A percentile compares a stretch with the other conserved stretches of the same genome.
These are phyloP conservation scores for Notodonta ziczac DNA, from an alignment of 2,888 invertebrate genomes.

Conservation along the genomic window DNA sequence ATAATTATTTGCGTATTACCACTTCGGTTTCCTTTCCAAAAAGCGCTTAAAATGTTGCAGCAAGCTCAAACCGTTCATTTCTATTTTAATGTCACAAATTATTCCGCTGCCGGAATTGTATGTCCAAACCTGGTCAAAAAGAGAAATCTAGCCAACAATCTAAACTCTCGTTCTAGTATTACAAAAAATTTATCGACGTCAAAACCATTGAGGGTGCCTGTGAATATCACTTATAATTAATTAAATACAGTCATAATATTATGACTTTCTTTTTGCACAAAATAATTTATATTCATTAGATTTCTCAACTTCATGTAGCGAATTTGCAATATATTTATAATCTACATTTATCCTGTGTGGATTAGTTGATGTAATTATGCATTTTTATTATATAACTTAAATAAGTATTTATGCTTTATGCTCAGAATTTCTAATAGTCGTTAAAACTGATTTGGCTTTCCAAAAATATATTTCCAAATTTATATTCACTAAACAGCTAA, in stretches of 20 bases:
- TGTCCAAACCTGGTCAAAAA: slow-evolving; percentile 16
- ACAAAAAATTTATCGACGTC: slow-evolving; percentile 19
- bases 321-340: slow-evolving; percentile 16
- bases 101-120: not conserved
- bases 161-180: slow-evolving; percentile 24
- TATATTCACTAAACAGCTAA: not conserved
- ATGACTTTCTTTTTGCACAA: slow-evolving; percentile 26
- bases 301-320: slow-evolving; percentile 13
- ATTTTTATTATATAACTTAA: slow-evolving; percentile 3
- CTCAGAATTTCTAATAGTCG: too few species aligned
- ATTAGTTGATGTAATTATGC: too few species aligned
- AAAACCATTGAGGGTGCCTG: slow-evolving; percentile 13
- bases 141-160: slow-evolving; percentile 30
- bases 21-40: not conserved
- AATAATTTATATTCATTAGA: slow-evolving; percentile 15
- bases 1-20: not conserved
- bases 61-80: not conserved
- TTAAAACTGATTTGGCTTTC: too few species aligned
- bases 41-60: too few species aligned
- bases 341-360: slow-evolving; percentile 1
- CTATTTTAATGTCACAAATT: not conserved
- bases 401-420: too few species aligned
- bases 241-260: slow-evolving; percentile 13
- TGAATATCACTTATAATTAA: slow-evolving; percentile 18
- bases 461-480: not conserved